Evolutionary conservation across 1,140 invertebrate species (phyloP), one percentile per base, ranked within the genome.

Genomic region (Temnothorax curvispinosus): DNA sequence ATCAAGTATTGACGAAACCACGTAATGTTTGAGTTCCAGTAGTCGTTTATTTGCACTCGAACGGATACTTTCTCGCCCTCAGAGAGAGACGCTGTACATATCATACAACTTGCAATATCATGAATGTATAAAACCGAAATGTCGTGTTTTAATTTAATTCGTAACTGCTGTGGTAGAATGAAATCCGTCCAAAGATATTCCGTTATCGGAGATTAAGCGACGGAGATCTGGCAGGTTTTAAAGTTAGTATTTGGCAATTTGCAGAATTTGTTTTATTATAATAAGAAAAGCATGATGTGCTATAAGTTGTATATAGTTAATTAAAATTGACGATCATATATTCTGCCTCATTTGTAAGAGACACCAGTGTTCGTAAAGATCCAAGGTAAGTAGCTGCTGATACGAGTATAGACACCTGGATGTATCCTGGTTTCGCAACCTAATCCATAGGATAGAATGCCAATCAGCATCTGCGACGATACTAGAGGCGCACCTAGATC

Each of bases 371-470:
- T 86, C 32, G 18, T 38, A 32, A 75, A 81, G 71, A 90, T 90
- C 97, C 97, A 98, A 60, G 95, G 89, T 38, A 96, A 94, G 91
- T 97, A 97, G 81, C 95, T 95, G 5, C 96, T 92, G 47, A 98
- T 96, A 56, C 97, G 96, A 2, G 96, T 96, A 92, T 97, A 98
- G 72, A 98, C 97, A 8, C 97, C 97, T 0, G 97, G 97, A 91
- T 96, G 96, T 9, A 93, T 92, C 1, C 96, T 95, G 82, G 96
- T 94, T 6, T 96, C 97, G 92, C 98, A 98, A 18, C 96, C 96
- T 88, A 96, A 96, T 52, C 97, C 97, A 96, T 97, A 98, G 32
- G 97, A 97, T 3, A 97, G 96, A 32, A 98, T 93, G 8, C 97
- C 97, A 87, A 97, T 96, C 74, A 97, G 93, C 58, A 95, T 95